These are phyloP conservation scores for Lamellibrachia satsuma DNA, from an alignment of 2,888 invertebrate species.

Conservation along the genomic window DNA sequence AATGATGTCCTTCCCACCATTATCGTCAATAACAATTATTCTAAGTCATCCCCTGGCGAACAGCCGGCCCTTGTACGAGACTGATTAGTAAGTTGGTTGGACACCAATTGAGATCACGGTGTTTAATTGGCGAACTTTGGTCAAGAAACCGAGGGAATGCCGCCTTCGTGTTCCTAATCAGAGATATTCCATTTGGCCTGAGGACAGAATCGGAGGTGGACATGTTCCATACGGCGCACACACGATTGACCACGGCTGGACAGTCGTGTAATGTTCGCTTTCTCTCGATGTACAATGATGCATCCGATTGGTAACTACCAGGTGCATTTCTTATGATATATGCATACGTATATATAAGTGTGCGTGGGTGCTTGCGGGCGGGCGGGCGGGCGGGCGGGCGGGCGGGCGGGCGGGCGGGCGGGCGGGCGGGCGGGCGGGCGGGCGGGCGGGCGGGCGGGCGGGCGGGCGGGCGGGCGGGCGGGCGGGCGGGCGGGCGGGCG, in stretches of 20 bases:
- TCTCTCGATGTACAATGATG: background rate
- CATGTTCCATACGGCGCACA: background rate
- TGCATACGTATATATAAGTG: background rate
- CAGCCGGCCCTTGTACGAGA: background rate
- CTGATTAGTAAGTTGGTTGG: background rate
- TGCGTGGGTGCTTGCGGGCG: no score
- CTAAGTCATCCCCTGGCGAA: background rate
- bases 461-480: background rate
- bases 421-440: background rate
- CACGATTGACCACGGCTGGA: background rate
- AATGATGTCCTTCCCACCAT: background rate
- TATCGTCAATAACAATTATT: background rate
- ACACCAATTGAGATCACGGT: background rate
- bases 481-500: background rate
- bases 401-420: background rate
- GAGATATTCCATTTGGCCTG: background rate
- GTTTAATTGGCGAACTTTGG: slow-evolving; percentile 13
- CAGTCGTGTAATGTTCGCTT: background rate
- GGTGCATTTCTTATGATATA: background rate
- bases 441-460: background rate
- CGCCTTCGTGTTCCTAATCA: background rate
- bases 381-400: background rate
- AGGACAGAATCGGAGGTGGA: slow-evolving; percentile 8
- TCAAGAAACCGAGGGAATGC: background rate
- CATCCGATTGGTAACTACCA: background rate